A percentile compares a stretch with the other conserved stretches of the same genome.
Conservation (phyloP, 1,140 invertebrate genomes). For the Euura lappo region DNA sequence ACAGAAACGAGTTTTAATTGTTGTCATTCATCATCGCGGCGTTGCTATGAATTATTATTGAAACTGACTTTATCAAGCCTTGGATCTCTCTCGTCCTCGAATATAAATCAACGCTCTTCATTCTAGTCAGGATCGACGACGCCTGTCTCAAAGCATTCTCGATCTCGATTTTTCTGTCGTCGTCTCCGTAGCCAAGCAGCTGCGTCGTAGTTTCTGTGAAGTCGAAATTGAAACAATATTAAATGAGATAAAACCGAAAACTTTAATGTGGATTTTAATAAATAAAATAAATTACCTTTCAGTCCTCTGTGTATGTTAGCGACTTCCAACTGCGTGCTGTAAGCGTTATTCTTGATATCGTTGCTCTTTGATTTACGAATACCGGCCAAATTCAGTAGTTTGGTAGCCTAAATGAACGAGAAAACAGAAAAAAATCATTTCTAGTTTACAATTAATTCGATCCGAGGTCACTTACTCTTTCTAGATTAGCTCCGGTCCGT, state of each 20-base stretch:
- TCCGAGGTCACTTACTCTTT: conserved; percentile 26
- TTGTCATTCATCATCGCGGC: too few species aligned
- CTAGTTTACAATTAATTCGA: neutral
- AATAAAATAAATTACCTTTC: conserved; percentile 32
- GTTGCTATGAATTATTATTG: too few species aligned
- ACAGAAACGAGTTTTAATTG: too few species aligned
- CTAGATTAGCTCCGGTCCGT: conserved; percentile 37
- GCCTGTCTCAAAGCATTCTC: conserved; percentile 67
- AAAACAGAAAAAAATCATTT: too few species aligned
- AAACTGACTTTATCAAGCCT: conserved; percentile 54
- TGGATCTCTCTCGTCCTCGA: conserved; percentile 52
- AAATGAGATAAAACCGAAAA: neutral
- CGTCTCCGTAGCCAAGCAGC: conserved; percentile 63
- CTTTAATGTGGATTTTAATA: conserved; percentile 6
- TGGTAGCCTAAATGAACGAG: conserved; percentile 27
- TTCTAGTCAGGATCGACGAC: conserved; percentile 60
- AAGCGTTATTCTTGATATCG: conserved; percentile 53
- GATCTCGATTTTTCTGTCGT: conserved; percentile 65
- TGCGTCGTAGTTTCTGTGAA: conserved; percentile 50
- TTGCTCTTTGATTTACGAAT: conserved; percentile 44
- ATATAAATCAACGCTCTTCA: conserved; percentile 62
- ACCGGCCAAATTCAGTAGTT: conserved; percentile 34
- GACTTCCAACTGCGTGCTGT: conserved; percentile 46
- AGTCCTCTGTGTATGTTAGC: conserved; percentile 44
- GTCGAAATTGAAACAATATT: neutral